Base-by-base conservation (phyloP, 53 echinoderm and acorn worm species). In the Paracentrotus lividus region DNA sequence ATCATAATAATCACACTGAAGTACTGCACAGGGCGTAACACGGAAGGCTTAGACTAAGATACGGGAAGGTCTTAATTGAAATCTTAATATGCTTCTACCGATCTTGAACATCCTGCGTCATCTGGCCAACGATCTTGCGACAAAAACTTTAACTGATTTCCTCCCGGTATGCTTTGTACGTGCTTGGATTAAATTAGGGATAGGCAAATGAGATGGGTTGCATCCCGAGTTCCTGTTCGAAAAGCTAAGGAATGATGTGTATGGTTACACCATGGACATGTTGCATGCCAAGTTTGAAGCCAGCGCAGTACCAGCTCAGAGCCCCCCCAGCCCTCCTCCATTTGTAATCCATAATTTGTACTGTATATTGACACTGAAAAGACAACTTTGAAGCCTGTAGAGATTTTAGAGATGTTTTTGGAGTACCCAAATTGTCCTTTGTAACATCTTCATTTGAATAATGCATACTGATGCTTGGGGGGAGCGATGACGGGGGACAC, bases 51-150 rank as follows among this genome's bases (percentile, higher is more conserved):
- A 4, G 86, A 86, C 14, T 4, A n/a, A 52, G 27, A 32, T 86
- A 52, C 51, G 86, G 86, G 86, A 86, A 86, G 55, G 56, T 86
- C 55, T 29, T 36, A 52, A 86, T 86, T 86, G 24, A 86, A 21
- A 36, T 86, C 86, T 8, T 86, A 86, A 54, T 54, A 32, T 27
- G 54, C 86, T 23, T 86, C 56, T 31, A 34, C 34, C 56, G 86
- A 86, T 53, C 56, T 36, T 86, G 6, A 34, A 16, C 43, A 53
- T 56, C 26, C 56, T 36, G 86, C 36, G 33, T 86, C 86, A 55
- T 36, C 38, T 86, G 34, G n/a, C 18, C 36, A 86, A 53, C 56
- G 21, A 86, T 55, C 55, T 53, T 56, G 24, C n/a, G 81, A 81
- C 47, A 81, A 47, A 57, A 81, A 47, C 81, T 81, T 81, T 26